phyloP scores from a whole-genome alignment of 2,113 vertebrate species.

The Hucho hucho region DNA sequence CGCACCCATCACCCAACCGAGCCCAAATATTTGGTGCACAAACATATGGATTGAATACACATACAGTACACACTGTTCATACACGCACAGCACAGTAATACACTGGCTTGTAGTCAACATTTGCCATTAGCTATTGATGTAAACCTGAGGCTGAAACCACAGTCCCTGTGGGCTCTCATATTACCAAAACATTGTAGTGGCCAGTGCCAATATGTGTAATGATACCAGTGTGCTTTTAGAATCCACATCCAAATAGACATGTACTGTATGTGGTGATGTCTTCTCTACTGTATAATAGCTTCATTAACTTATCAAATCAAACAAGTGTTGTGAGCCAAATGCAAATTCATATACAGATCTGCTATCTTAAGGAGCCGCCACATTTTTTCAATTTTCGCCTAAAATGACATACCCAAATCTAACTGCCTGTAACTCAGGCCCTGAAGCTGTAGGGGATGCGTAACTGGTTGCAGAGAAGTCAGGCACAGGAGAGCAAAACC shows the following conservation, averaged over 20 bases:
- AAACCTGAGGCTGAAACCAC: background rate
- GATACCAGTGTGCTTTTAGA: too few species aligned
- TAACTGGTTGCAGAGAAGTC: too few species aligned
- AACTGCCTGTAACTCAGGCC: too few species aligned
- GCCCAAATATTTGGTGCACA: background rate
- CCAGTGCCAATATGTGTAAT: too few species aligned
- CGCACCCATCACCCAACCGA: too few species aligned
- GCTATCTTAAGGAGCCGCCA: too few species aligned
- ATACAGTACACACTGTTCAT: background rate
- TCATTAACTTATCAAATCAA: background rate
- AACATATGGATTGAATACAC: background rate
- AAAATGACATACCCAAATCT: too few species aligned
- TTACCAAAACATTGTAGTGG: conserved; percentile 12
- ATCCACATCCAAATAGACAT: too few species aligned
- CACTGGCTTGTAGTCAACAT: background rate
- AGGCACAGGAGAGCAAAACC: too few species aligned
- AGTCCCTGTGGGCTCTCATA: background rate
- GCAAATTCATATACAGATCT: background rate
- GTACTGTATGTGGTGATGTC: background rate
- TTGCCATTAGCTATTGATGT: background rate
- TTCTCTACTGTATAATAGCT: background rate
- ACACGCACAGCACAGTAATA: background rate
- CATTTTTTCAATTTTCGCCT: too few species aligned
- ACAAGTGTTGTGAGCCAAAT: background rate
- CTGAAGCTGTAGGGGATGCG: too few species aligned